These are phyloP conservation scores for Isaurus tuberculatus DNA, from an alignment of 92 coral and sea anemone species.

Conservation along the genomic window DNA sequence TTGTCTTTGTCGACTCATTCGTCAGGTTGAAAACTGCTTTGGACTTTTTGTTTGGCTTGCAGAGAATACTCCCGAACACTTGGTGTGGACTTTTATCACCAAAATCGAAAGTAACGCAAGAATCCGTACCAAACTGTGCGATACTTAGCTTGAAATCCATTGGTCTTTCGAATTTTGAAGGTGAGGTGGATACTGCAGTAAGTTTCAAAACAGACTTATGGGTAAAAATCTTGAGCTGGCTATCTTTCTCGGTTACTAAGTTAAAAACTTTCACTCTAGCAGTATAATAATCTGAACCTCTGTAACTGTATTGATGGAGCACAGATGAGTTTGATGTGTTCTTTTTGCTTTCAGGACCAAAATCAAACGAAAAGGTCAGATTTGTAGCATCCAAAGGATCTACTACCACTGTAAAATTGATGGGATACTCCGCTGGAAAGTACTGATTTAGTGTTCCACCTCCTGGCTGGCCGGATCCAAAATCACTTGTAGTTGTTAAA, in stretches of 20 bases:
- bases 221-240: constrained; percentile 10
- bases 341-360: constrained; percentile 49
- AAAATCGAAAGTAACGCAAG: constrained; percentile 73
- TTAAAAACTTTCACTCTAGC: constrained; percentile 69
- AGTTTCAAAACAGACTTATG: constrained; percentile 60
- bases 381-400: constrained; percentile 68
- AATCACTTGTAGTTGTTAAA: constrained; percentile 65
- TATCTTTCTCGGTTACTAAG: constrained; percentile 65
- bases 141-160: constrained; percentile 62
- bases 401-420: constrained; percentile 68
- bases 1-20: constrained; percentile 16
- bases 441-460: constrained; percentile 54
- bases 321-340: constrained; percentile 45
- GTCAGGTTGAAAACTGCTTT: not conserved
- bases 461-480: constrained; percentile 62
- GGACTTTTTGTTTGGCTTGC: constrained; percentile 27
- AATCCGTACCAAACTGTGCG: constrained; percentile 67
- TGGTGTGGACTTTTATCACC: constrained; percentile 61
- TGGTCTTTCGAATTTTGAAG: constrained; percentile 58
- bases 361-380: constrained; percentile 64
- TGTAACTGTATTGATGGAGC: constrained; percentile 47
- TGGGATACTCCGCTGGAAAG: constrained; percentile 76
- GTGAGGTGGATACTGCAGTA: constrained; percentile 62
- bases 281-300: constrained; percentile 4
- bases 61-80: constrained; percentile 65